Conservation (phyloP, 1,140 invertebrate species). For the Sinella curviseta region DNA sequence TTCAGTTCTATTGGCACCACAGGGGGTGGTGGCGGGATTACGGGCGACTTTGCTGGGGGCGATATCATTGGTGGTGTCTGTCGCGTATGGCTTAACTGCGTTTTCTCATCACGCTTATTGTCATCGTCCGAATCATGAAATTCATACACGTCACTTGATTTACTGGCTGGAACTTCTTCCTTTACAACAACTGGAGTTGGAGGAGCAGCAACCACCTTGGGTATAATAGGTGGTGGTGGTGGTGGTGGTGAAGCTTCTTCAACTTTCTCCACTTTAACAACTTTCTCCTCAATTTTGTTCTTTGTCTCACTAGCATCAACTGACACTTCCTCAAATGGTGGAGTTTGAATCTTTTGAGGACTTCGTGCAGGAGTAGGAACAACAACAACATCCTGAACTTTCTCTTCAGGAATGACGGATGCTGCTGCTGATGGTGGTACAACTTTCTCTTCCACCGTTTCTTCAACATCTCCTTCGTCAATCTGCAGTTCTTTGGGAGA, state of each 20-base stretch:
- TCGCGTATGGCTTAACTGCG: constrained; percentile 27
- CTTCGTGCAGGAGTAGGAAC: background rate
- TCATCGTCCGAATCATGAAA: constrained; percentile 51
- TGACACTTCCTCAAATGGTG: constrained; percentile 1
- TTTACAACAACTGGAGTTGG: background rate
- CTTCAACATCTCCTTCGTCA: constrained; percentile 33
- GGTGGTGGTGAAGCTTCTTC: background rate
- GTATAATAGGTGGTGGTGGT: background rate
- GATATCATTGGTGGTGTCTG: constrained; percentile 29
- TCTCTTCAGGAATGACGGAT: constrained; percentile 37
- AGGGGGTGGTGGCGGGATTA: background rate
- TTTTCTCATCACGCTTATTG: constrained; percentile 18
- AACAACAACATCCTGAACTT: background rate
- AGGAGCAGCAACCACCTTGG: background rate
- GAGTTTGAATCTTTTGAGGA: constrained; percentile 20
- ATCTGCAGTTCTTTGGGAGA: constrained; percentile 40
- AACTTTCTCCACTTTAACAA: constrained; percentile 20
- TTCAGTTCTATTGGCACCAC: constrained; percentile 47
- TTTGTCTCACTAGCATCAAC: constrained; percentile 11
- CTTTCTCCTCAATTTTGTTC: constrained; percentile 27
- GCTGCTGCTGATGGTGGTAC: background rate
- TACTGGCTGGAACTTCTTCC: background rate
- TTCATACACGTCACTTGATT: constrained; percentile 48
- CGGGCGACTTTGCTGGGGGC: constrained; percentile 32
- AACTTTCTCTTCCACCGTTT: background rate